A percentile compares a stretch with the other conserved stretches of the same genome.
Evolutionary conservation across 2,888 invertebrate genomes (phyloP).

Genomic region (Drosophila setosimentum): DNA sequence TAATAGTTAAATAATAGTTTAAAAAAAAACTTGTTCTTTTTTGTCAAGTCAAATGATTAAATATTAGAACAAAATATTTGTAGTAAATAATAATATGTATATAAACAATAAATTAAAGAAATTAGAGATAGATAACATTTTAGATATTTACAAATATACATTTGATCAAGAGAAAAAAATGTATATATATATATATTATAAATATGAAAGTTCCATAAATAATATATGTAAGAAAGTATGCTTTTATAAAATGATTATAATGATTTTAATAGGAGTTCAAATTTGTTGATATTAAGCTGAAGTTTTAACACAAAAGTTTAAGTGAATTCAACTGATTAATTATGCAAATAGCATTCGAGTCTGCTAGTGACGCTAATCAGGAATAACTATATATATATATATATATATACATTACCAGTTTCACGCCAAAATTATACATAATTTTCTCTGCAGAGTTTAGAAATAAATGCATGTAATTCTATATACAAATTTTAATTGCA

Average conservation of each 20-base stretch:
- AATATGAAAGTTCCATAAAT: neutral
- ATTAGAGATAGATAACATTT: neutral
- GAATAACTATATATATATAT: neutral
- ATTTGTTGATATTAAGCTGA: neutral
- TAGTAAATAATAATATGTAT: neutral
- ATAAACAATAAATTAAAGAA: neutral
- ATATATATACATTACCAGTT: neutral
- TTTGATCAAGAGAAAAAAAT: neutral
- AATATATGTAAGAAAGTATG: neutral
- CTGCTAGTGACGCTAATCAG: neutral
- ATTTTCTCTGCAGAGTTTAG: neutral
- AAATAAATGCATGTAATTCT: neutral
- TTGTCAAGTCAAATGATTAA: neutral
- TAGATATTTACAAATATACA: neutral
- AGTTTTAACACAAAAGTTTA: neutral
- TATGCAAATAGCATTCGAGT: conserved; percentile 4
- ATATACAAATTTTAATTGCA: neutral
- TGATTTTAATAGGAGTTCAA: neutral
- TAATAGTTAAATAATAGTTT: neutral
- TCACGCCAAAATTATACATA: neutral
- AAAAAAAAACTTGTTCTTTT: neutral
- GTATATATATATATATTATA: neutral
- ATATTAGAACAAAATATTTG: neutral
- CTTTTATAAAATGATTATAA: neutral
- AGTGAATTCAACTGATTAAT: neutral